A percentile compares a stretch with the other conserved stretches of the same genome.
These are phyloP conservation scores for Oxyruncus cristatus DNA, from an alignment of 2,113 vertebrate genomes.

Conservation along the genomic window DNA sequence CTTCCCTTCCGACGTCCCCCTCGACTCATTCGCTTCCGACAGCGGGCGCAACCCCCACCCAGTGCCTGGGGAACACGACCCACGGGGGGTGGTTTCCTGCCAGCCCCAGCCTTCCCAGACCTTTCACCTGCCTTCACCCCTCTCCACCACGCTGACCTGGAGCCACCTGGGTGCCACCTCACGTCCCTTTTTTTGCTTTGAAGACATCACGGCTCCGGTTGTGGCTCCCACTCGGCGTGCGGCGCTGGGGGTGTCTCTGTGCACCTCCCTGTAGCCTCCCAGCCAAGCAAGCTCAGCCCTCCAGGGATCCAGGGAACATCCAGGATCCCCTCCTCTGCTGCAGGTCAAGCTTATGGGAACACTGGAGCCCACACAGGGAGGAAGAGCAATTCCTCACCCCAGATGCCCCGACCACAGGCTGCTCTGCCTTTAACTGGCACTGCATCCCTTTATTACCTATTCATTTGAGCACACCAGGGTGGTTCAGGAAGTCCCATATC, in stretches of 20 bases:
- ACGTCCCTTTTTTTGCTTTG: not conserved
- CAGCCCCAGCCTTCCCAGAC: not conserved
- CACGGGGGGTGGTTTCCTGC: not conserved
- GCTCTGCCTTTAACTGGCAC: not conserved
- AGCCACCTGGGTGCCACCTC: not conserved
- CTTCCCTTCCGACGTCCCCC: not conserved
- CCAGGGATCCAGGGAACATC: not conserved
- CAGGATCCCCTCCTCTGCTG: not conserved
- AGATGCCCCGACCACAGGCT: not conserved
- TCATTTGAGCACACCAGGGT: not conserved
- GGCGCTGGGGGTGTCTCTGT: accelerated
- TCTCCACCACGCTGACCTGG: not conserved
- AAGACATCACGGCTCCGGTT: accelerated
- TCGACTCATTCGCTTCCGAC: accelerated
- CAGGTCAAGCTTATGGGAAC: not conserved
- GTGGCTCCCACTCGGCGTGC: accelerated
- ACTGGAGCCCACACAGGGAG: not conserved
- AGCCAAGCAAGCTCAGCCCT: not conserved
- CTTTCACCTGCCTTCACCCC: not conserved
- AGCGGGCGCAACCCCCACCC: not conserved
- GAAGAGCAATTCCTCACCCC: not conserved
- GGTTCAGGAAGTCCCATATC: not conserved
- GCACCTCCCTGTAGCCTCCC: not conserved
- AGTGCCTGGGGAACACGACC: not conserved
- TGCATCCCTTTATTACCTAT: not conserved